Percentiles rank a stretch among this genome's conserved stretches.
phyloP scores from a whole-genome alignment of 2,113 vertebrate genomes.

The Neolamprologus longior region DNA sequence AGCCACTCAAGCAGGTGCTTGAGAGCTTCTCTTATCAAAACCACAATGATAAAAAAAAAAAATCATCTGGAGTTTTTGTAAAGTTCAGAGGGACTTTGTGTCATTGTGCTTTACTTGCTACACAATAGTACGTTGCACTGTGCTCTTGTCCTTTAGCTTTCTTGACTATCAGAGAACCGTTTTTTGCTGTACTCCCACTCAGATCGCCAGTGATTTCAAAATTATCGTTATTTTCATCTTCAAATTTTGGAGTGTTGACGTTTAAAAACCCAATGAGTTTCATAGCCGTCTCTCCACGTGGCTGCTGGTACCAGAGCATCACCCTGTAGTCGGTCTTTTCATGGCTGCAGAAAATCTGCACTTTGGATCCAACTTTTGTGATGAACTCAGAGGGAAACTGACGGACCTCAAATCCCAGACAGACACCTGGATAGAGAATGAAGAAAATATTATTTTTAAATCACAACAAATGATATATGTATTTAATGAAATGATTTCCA shows the following conservation, averaged over 20 bases:
- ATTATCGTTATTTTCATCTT: fast-evolving
- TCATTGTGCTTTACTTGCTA: slow-evolving; percentile 36
- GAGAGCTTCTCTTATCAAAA: fast-evolving
- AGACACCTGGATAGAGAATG: not conserved
- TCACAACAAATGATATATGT: not conserved
- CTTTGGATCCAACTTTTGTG: fast-evolving
- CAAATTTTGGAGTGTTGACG: not conserved
- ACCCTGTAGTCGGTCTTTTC: fast-evolving
- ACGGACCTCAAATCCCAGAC: not conserved
- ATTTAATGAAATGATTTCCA: not conserved
- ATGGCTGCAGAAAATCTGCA: not conserved
- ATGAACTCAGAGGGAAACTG: fast-evolving
- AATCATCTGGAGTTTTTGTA: not conserved
- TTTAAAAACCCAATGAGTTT: not conserved
- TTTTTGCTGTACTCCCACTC: not conserved
- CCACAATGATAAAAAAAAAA: not conserved
- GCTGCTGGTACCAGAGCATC: not conserved
- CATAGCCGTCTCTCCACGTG: fast-evolving
- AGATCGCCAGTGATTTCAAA: fast-evolving
- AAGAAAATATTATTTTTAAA: fast-evolving
- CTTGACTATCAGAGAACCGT: not conserved
- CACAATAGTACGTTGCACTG: slow-evolving; percentile 48
- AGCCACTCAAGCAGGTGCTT: not conserved
- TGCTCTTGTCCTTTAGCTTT: not conserved
- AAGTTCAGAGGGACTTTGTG: not conserved